Evolutionary conservation across 1,140 invertebrate species (phyloP).

Genomic region (Galendromus occidentalis): DNA sequence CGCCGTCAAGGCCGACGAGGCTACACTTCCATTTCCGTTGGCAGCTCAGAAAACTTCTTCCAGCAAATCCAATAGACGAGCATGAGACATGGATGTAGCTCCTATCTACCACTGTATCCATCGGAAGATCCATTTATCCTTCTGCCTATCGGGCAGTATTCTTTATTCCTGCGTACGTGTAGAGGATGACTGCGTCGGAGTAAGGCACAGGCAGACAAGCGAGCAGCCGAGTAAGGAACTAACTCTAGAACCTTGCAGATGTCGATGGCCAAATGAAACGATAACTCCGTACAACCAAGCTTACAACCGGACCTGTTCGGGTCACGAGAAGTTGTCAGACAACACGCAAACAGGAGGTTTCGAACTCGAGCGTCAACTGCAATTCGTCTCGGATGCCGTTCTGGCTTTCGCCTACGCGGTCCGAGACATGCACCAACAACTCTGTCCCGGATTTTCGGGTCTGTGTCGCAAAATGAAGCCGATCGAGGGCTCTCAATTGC

Average conservation of each 20-base stretch:
- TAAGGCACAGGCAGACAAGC: no score
- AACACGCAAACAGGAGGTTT: constrained; percentile 37
- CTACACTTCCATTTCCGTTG: no score
- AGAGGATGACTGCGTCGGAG: no score
- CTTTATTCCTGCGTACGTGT: no score
- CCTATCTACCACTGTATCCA: no score
- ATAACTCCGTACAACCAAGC: constrained; percentile 57
- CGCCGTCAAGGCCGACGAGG: no score
- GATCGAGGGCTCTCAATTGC: constrained; percentile 56
- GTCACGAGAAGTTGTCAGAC: constrained; percentile 42
- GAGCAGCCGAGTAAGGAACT: no score
- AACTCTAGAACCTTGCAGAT: not conserved
- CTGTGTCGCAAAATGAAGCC: constrained; percentile 71
- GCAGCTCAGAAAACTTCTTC: no score
- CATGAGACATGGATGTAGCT: no score
- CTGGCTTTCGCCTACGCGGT: constrained; percentile 74
- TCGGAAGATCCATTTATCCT: no score
- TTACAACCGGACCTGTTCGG: constrained; percentile 43
- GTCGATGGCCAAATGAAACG: constrained; percentile 39
- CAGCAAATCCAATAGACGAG: no score
- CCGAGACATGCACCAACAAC: constrained; percentile 57
- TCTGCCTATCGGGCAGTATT: no score
- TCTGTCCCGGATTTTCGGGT: constrained; percentile 44
- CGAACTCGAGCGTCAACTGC: constrained; percentile 64
- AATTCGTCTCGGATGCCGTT: constrained; percentile 78